Evolutionary conservation across 1,140 invertebrate species (phyloP), one percentile per base, ranked within the genome.

Genomic region (Zaprionus nigranus): DNA sequence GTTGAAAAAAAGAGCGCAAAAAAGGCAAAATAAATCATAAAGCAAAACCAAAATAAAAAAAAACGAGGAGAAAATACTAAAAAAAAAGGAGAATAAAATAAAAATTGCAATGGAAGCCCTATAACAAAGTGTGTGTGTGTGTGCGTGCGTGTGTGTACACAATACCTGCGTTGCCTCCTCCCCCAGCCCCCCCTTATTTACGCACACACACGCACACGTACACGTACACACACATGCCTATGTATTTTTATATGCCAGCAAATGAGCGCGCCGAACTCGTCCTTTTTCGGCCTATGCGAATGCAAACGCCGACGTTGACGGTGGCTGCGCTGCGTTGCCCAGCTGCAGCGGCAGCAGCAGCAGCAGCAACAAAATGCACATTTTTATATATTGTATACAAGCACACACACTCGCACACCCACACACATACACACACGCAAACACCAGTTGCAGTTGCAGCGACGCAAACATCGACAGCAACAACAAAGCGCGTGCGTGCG

Each of bases 51-150:
- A 56, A 26, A 20, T 40, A 51, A 59, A 67, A 68, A 78, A 58
- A 63, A 6, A 11, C 30, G 30, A 17, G 40, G 40, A 46, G 40
- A 46, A 46, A 17, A 46, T 46, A 46, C 40, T 7, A 71, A 53
- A 62, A 28, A 62, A 28, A 46, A 59, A 68, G 65, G 58, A 74
- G 71, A 80, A 78, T 61, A 56, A 67, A 73, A 78, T 67, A 74
- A 78, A 77, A 81, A 78, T 56, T 78, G 90, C 82, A 88, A 85
- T 88, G 81, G 84, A 91, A 91, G 87, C 88, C 88, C 81, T 91
- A 88, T 80, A 91, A 91, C 84, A 78, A 82, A 82, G 30, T 81
- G 22, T 43, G 58, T 56, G 22, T 79, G 72, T 85, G 72, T 81
- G 78, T 30, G 30, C 30, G 30, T 60, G 58, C 57, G 34, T 79